Evolutionary conservation across 92 coral and sea anemone species (phyloP), one percentile per base, ranked within the genome.

Genomic region (Palythoa grandiflora): DNA sequence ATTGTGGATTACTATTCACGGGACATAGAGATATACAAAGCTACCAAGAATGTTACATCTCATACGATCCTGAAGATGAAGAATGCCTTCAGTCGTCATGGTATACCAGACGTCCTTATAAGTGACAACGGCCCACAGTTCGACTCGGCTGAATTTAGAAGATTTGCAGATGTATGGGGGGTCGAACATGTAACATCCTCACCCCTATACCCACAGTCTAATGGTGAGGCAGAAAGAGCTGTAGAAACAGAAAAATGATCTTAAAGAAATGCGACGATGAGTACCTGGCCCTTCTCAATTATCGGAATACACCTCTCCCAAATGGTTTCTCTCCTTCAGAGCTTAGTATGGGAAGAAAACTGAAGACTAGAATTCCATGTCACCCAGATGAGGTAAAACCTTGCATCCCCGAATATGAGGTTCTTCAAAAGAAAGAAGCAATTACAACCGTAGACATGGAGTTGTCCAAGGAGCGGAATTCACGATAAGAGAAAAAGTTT

Each of bases 31-130:
- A 28, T 28, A 0, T 28, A 28, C 28, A 28, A 28, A 28, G 28
- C 28, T 28, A 28, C 28, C 20, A 81, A 61, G 76, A 81, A 36
- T 28, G 53, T 81, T 60, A 81, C 75, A 38, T 21, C 86, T 28
- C 75, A 81, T 38, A 81, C 86, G 16, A 15, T 81, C 17, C 48
- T 38, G 17, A 81, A 81, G 52, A 81, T 81, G 86, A 81, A 61
- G 37, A 71, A 71, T 38, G 75, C 48, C 47, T 71, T 71, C 75
- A 71, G 51, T 38, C 48, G 51, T 36, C 40, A 71, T 38, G 75
- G 48, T 9, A 71, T 71, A 36, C 75, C 48, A 9, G 48, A 71
- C 2, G 51, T 71, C 75, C 50, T 71, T 36, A 71, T 71, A 71
- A 71, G 28, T 28, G 28, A 28, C 28, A 28, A 28, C 28, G 28